Conservation (phyloP, 2,888 invertebrate genomes). For the Didymodactylos carnosus region DNA sequence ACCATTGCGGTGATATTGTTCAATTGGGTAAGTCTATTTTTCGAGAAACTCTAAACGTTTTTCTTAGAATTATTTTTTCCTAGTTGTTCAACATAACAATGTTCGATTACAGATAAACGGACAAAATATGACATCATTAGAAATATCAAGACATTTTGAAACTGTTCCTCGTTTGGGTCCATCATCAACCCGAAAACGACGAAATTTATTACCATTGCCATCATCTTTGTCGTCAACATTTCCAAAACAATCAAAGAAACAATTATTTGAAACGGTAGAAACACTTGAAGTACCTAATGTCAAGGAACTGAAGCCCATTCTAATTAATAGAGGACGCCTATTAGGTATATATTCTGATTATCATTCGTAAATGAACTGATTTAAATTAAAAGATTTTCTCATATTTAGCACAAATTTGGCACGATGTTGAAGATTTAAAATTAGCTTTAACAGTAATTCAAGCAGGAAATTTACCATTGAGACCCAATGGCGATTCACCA, state of each 20-base stretch:
- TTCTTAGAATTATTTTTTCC: too few relatives aligned
- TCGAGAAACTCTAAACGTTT: too few relatives aligned
- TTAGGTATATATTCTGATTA: neutral
- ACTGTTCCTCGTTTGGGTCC: slow-evolving; percentile 8
- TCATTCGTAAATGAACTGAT: neutral
- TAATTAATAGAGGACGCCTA: slow-evolving; percentile 11
- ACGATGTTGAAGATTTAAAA: slow-evolving; percentile 4
- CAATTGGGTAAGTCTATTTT: too few relatives aligned
- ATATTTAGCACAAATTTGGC: slow-evolving; percentile 10
- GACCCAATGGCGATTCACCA: slow-evolving; percentile 2
- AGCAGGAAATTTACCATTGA: slow-evolving; percentile 2
- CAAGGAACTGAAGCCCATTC: slow-evolving; percentile 8
- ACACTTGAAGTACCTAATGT: slow-evolving; percentile 6
- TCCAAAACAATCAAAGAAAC: neutral
- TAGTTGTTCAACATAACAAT: slow-evolving; percentile 40
- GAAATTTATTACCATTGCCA: slow-evolving; percentile 14
- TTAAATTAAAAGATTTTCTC: too few relatives aligned
- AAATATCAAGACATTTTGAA: slow-evolving; percentile 14
- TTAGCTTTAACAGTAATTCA: slow-evolving; percentile 13
- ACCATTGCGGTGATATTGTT: slow-evolving; percentile 61
- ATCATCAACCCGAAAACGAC: slow-evolving; percentile 4
- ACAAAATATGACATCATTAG: neutral
- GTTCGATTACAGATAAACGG: neutral
- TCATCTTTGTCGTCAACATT: neutral
- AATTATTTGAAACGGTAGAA: slow-evolving; percentile 3